Base-by-base conservation (phyloP, 2,113 vertebrate species). In the Tor tambroides region DNA sequence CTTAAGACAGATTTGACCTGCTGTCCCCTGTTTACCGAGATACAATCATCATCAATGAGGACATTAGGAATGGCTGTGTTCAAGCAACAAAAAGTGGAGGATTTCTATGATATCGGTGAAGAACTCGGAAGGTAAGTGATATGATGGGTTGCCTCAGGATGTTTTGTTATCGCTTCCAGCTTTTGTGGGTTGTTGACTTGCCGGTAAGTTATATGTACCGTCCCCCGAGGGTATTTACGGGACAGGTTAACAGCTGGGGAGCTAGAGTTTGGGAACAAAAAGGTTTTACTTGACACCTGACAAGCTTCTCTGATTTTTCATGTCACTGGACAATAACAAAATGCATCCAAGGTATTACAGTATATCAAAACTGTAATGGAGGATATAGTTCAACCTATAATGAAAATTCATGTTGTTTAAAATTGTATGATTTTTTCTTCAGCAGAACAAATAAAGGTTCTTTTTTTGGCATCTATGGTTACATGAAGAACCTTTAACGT, bases 81-180 rank as follows among this genome's bases (percentile, higher is more conserved):
- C 94, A 99, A 98, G 88, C 97, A 98, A 89, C 96, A 98, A 92
- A 96, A 95, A 90, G 96, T 99, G 89, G 97, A 98, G 71, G 98
- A 99, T 0, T 91, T 96, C 87, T 99, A 99, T 2, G 97, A 97
- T 91, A 95, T 98, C 4, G 96, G 95, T 69, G 96, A 98, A 90
- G 96, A 96, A 65, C 95, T 99, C 17, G 98, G 98, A 88, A 99
- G 97, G 98, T 98, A 91, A 96, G 96, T 88, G 38, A 46, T 8
- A 72, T 69, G 14, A 77, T 41, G 6, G 56, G 23, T 82, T n/a
- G 51, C 41, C 38, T 21, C 59, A 63, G 23, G 28, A 63, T 77
- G 10, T 6, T 9, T 8, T 38, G 14, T 11, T 77, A 26, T 56
- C 41, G 65, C 19, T 43, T 49, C 32, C 12, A 75, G 61, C 15